Base-by-base conservation (phyloP, 2,888 invertebrate species). In the Drosophila kambysellisi region DNA sequence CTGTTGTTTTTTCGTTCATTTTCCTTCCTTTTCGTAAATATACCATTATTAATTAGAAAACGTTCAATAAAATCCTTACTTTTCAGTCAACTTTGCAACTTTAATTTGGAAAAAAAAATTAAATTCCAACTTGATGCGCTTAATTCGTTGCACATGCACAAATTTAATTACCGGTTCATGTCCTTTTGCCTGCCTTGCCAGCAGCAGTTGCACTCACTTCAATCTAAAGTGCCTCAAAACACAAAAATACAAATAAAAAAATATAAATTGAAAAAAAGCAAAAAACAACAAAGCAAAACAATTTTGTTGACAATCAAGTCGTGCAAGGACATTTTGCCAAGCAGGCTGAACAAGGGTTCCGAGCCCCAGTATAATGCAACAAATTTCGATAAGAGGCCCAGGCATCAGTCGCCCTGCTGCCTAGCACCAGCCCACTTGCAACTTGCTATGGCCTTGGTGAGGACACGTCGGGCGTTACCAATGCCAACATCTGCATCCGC, bases 281-380 rank as follows among this genome's bases (percentile, higher is more conserved):
- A 57, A 15, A 12, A 54, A 48, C 50, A 53, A 59, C 35, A 37
- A 35, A 66, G 70, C 87, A 84, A 82, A 84, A 89, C 88, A 79
- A 89, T 89, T 89, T 83, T 89, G 85, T 85, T 84, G 85, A 89
- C 85, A 87, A 85, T 85, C 85, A 84, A 89, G 89, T 64, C 71
- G 69, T 69, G 57, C 88, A 85, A 85, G 85, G 85, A 84, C 85
- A 77, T 74, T 66, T 46, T 63, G 25, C 56, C 70, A 48, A 81
- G 79, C 76, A 74, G 76, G 57, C 81, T 65, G 69, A 61, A 76
- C 71, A 54, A 53, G 56, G 37, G 57, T 35, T 46, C 4, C 46
- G 65, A 43, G 17, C 43, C 65, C 69, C 58, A 83, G 82, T 72
- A 89, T 85, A 89, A 89, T 85, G 88, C 77, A 89, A 89, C 89